Evolutionary conservation across 1,140 invertebrate genomes (phyloP), one percentile per base, ranked within the genome.

Genomic region (Tachypleus tridentatus): DNA sequence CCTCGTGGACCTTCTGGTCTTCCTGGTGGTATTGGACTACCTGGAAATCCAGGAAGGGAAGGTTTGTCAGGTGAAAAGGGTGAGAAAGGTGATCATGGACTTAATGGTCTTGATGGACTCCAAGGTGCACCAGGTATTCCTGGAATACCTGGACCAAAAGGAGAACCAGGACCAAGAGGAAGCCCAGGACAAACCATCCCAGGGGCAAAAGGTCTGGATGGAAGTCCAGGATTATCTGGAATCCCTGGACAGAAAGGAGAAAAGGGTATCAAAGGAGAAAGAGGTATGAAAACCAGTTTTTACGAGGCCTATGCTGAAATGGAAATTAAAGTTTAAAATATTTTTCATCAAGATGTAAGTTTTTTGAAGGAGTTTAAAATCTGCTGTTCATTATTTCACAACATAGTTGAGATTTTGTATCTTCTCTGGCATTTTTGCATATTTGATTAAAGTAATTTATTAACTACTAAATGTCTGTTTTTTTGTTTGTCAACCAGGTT

Each of bases 211-310:
- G 71, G 71, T 49, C 63, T 72, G 65, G 71, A 72, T 64, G 71
- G 71, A 4, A 68, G 66, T 49, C 70, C 67, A 54, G 71, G 71
- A 60, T 63, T 72, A 57, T 82, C 85, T 69, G 87, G 87, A 57
- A 77, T 80, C 3, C 87, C 86, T 71, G 90, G 89, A n/a, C 76
- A 82, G 65, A 91, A 91, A 73, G 90, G 90, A 69, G 88, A 91
- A 78, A 81, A 81, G 65, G 91, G 91, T 67, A 88, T 86, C 69
- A 75, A 78, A 63, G 89, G 89, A 51, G 74, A 83, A 29, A 78
- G 84, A 73, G 90, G 70, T 72, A 69, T 29, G 29, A 29, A 29
- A 29, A 29, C 29, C 29, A 29, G 29, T 29, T 29, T 29, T 29
- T 29, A 29, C 29, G 2, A 29, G 29, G 2, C 29, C 29, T 29